A percentile compares a stretch with the other conserved stretches of the same genome.
Conservation (phyloP, 53 echinoderm and acorn worm genomes). For the Holothuria leucospilota region DNA sequence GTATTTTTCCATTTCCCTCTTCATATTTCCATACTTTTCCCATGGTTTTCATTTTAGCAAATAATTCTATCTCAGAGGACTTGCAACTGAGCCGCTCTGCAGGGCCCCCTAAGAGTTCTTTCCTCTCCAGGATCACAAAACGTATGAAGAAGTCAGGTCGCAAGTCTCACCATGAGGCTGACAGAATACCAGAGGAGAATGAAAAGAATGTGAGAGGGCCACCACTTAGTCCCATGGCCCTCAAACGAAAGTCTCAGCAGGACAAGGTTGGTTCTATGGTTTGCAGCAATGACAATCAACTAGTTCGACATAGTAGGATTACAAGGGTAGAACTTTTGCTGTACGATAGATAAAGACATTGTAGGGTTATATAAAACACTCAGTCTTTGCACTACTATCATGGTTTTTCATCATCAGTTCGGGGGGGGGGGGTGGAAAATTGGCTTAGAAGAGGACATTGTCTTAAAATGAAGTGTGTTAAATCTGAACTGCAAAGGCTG, state of each 20-base stretch:
- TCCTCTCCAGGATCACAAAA: slow-evolving; percentile 83
- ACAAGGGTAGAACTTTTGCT: too few relatives aligned
- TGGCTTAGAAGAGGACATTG: too few relatives aligned
- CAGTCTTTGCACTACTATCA: too few relatives aligned
- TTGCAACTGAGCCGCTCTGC: slow-evolving; percentile 48
- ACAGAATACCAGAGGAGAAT: slow-evolving; percentile 22
- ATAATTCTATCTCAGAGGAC: slow-evolving; percentile 56
- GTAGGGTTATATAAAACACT: too few relatives aligned
- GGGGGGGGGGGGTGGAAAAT: too few relatives aligned
- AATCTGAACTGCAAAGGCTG: too few relatives aligned
- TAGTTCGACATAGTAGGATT: too few relatives aligned
- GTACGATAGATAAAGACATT: too few relatives aligned
- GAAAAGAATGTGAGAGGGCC: slow-evolving; percentile 45
- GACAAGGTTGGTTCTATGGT: slow-evolving; percentile 1
- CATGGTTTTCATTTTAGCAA: not conserved
- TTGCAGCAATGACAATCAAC: not conserved
- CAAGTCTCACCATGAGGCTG: not conserved
- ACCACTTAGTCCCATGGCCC: not conserved
- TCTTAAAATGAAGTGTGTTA: too few relatives aligned
- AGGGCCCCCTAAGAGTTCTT: slow-evolving; percentile 72
- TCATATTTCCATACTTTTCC: too few relatives aligned
- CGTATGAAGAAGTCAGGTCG: slow-evolving; percentile 72
- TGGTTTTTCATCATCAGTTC: too few relatives aligned
- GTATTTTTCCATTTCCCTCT: too few relatives aligned
- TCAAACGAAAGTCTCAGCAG: slow-evolving; percentile 7